Conservation (phyloP, 2,113 vertebrate genomes). For the Typhlomys cinereus region DNA sequence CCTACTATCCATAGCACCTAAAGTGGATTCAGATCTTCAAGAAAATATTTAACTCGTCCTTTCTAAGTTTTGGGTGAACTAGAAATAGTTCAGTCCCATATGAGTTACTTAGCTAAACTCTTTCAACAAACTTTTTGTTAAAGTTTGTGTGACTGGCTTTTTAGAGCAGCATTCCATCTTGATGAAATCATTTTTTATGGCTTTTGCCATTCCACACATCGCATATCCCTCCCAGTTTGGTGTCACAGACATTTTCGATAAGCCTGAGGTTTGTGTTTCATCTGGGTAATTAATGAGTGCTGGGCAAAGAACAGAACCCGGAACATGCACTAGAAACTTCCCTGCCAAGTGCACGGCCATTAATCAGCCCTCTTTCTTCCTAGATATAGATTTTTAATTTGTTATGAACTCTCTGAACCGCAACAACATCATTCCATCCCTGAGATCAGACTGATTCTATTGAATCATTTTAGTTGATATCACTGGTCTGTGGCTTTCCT, state of each 20-base stretch:
- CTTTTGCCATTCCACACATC: not conserved
- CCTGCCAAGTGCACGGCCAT: not conserved
- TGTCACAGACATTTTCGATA: constrained; percentile 34
- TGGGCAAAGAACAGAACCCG: constrained; percentile 23
- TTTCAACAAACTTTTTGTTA: not conserved
- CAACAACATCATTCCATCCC: not conserved
- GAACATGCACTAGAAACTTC: not conserved
- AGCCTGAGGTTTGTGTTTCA: constrained; percentile 46
- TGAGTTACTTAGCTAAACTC: not conserved
- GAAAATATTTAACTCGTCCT: not conserved
- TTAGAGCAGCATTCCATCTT: not conserved
- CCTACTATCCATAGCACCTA: not conserved
- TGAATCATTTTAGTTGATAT: constrained; percentile 33
- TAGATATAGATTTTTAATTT: not conserved
- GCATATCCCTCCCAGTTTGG: constrained; percentile 9
- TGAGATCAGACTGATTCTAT: not conserved
- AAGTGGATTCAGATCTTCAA: not conserved
- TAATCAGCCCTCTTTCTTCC: not conserved
- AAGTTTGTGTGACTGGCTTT: not conserved
- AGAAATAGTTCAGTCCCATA: not conserved
- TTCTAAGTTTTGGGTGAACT: not conserved
- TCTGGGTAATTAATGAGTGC: constrained; percentile 29
- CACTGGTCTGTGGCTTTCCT: not conserved
- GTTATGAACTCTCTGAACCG: not conserved
- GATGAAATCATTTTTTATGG: constrained; percentile 39